Conservation (phyloP, 2,888 invertebrate species). For the Drosophila mimetica region DNA sequence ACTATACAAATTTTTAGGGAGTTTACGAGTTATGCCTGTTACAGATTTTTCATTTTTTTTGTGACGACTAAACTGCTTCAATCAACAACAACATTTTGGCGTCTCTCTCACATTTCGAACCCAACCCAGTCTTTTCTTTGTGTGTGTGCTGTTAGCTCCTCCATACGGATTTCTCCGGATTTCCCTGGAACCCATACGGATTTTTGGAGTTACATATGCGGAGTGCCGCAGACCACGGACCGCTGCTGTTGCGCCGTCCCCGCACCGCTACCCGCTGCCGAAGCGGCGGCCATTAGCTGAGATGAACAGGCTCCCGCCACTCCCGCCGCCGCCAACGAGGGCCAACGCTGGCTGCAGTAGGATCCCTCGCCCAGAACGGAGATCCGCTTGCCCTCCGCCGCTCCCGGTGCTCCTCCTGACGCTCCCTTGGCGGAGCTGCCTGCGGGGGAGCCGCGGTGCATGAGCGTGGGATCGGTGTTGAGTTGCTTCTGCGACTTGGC, state of each 20-base stretch:
- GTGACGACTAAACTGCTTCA: constrained; percentile 76
- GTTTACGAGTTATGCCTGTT: constrained; percentile 63
- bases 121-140: constrained; percentile 51
- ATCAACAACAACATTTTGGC: constrained; percentile 73
- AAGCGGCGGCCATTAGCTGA: constrained; percentile 75
- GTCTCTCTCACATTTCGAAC: constrained; percentile 61
- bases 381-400: constrained; percentile 82
- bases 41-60: constrained; percentile 45
- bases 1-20: constrained; percentile 25
- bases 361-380: constrained; percentile 84
- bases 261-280: constrained; percentile 69
- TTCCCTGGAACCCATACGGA: constrained; percentile 9
- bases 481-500: constrained; percentile 92
- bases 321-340: constrained; percentile 81
- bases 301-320: constrained; percentile 78
- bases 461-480: constrained; percentile 90
- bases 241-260: constrained; percentile 70
- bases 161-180: constrained; percentile 15
- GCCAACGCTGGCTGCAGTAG: constrained; percentile 84
- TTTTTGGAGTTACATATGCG: constrained; percentile 83
- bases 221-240: constrained; percentile 84
- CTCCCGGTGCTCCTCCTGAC: constrained; percentile 50
- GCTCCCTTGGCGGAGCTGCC: constrained; percentile 82
- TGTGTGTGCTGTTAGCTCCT: constrained; percentile 40
- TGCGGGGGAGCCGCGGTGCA: constrained; percentile 86